Conservation (phyloP, 2,797 vertebrate genomes). For the Discoglossus pictus region DNA sequence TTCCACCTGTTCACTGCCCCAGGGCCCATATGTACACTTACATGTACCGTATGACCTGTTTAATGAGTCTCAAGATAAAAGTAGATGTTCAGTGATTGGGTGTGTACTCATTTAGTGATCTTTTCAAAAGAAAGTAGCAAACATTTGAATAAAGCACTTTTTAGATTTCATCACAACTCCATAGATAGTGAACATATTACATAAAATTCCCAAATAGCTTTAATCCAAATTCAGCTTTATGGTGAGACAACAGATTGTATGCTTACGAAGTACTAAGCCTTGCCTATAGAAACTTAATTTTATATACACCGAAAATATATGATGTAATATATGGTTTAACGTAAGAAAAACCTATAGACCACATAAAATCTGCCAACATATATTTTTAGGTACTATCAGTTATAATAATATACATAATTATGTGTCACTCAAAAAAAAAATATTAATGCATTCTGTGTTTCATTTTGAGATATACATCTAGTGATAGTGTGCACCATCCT, state of each 20-base stretch:
- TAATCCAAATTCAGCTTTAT: background rate
- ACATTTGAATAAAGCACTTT: background rate
- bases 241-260: constrained; percentile 3
- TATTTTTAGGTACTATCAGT: no score
- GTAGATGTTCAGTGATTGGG: constrained; percentile 14
- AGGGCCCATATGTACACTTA: constrained; percentile 10
- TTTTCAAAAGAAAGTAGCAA: background rate
- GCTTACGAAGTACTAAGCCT: constrained; percentile 1
- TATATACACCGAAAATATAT: constrained; percentile 2
- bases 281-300: constrained; percentile 10
- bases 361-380: no score
- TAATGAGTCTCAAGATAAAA: constrained; percentile 30
- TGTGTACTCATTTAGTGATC: constrained; percentile 11
- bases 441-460: no score
- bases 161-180: background rate
- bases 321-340: constrained; percentile 21
- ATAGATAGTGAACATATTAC: background rate
- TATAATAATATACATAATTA: no score
- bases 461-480: no score
- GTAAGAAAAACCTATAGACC: background rate
- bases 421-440: no score
- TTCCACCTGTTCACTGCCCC: constrained; percentile 21
- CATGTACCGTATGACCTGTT: constrained; percentile 10
- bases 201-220: no score
- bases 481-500: no score